These are phyloP conservation scores for Platerodrilus igneus DNA, from an alignment of 2,888 invertebrate genomes.

Conservation along the genomic window DNA sequence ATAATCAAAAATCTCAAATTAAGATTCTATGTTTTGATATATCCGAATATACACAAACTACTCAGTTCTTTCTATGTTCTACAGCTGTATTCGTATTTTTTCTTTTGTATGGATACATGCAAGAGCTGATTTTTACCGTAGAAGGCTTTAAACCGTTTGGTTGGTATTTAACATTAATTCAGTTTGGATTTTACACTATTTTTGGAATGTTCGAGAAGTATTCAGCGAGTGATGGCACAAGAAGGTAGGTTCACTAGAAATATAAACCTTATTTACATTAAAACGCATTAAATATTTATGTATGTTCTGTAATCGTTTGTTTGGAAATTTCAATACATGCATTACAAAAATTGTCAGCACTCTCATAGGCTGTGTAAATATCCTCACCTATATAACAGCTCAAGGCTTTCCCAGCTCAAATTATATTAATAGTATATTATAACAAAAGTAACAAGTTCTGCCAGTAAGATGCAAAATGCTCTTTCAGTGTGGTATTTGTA, in stretches of 20 bases:
- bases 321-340: too few species aligned
- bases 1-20: slow-evolving; percentile 11
- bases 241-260: slow-evolving; percentile 17
- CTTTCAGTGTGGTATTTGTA: too few species aligned
- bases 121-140: slow-evolving; percentile 89
- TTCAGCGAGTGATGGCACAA: slow-evolving; percentile 43
- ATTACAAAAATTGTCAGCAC: too few species aligned
- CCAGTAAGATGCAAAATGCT: too few species aligned
- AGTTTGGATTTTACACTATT: slow-evolving; percentile 80
- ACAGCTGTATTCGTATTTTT: slow-evolving; percentile 82
- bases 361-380: too few species aligned
- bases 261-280: slow-evolving; percentile 5
- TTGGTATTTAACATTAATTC: slow-evolving; percentile 87
- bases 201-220: slow-evolving; percentile 75
- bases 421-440: too few species aligned
- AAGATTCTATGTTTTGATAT: slow-evolving; percentile 73
- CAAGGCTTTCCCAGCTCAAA: too few species aligned
- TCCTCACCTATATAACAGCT: too few species aligned
- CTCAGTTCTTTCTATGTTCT: slow-evolving; percentile 74
- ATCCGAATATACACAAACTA: slow-evolving; percentile 57
- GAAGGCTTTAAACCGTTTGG: slow-evolving; percentile 86
- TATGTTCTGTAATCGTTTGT: too few species aligned
- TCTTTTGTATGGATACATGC: slow-evolving; percentile 84
- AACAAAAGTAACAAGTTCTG: too few species aligned
- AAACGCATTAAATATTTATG: too few species aligned